Evolutionary conservation across 2,113 vertebrate species (phyloP), one percentile per base, ranked within the genome.

Genomic region (Eudyptes chrysolophus): DNA sequence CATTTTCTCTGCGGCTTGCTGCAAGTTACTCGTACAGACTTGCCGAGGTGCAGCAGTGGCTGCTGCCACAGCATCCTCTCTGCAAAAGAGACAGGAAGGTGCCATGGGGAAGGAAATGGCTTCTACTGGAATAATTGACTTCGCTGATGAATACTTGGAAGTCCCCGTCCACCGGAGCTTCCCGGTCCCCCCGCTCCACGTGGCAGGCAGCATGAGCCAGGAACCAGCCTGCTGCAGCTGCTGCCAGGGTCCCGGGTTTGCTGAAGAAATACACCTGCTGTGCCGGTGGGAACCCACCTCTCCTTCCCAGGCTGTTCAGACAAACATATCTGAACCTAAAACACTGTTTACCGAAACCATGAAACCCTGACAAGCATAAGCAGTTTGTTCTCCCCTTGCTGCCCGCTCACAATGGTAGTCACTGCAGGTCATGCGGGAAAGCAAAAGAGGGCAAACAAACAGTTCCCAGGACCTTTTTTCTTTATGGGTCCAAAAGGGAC

Each of bases 361-460:
- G 1, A 76, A 74, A 61, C 44, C n/a, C 18, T 51, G 74, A 60
- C 25, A 20, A 61, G 17, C 7, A 1, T 25, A 26, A 65, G 11
- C 30, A 34, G 6, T 44, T 72, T 74, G 34, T 36, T 84, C 36
- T 77, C 18, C 65, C 36, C 11, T 91, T 2, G 2, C 36, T 0
- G 0, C 52, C 57, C 2, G 1, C n/a, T 72, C 83, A 34, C 66
- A 46, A 3, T 16, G 20, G 52, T 22, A 58, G 48, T 20, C 48
- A 44, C 16, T 42, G 48, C 4, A 1, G 52, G 80, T 83, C 5
- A 1, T 1, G 2, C 0, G 0, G 48, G 38, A 74, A 87, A 82
- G 34, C 1, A 0, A 55, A 91, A 89, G 40, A 46, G 52, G 38
- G 21, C 21, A 72, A 75, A 51, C 21, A 72, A 75, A 51, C 14